These are phyloP conservation scores for Furnarius figulus DNA, from an alignment of 2,113 vertebrate species.

Conservation along the genomic window DNA sequence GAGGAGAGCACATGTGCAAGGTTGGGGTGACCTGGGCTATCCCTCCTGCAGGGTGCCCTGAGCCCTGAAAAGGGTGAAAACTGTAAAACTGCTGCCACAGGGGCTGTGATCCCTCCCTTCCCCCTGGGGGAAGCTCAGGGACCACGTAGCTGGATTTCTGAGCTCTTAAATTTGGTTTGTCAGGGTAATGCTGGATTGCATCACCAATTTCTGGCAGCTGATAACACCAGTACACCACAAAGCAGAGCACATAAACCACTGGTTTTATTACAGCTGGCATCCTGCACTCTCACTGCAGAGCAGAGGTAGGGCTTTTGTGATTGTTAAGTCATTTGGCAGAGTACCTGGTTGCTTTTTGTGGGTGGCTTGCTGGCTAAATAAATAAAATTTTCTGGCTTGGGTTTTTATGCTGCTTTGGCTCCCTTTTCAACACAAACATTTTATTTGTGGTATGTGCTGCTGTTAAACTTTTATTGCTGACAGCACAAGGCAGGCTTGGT, in stretches of 20 bases:
- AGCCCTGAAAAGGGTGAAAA: not conserved
- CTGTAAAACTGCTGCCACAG: fast-evolving
- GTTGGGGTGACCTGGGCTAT: fast-evolving
- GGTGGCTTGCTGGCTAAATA: not conserved
- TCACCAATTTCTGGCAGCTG: not conserved
- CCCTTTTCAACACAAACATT: not conserved
- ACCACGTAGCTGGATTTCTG: fast-evolving
- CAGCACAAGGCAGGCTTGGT: not conserved
- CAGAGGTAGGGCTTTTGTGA: not conserved
- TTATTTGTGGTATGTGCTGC: not conserved
- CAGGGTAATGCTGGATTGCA: fast-evolving
- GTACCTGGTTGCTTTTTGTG: not conserved
- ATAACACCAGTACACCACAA: fast-evolving
- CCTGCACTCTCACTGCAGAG: fast-evolving
- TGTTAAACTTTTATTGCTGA: not conserved
- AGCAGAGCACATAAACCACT: fast-evolving
- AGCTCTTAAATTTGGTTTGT: not conserved
- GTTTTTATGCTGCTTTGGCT: not conserved
- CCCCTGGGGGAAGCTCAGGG: not conserved
- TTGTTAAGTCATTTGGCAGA: not conserved
- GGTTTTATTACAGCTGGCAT: fast-evolving
- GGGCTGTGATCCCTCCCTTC: not conserved
- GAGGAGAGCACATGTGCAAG: not conserved
- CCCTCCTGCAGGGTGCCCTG: not conserved
- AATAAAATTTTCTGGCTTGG: not conserved